Evolutionary conservation across 2,888 invertebrate genomes (phyloP), one percentile per base, ranked within the genome.

Genomic region (Protodeltote pygarga): DNA sequence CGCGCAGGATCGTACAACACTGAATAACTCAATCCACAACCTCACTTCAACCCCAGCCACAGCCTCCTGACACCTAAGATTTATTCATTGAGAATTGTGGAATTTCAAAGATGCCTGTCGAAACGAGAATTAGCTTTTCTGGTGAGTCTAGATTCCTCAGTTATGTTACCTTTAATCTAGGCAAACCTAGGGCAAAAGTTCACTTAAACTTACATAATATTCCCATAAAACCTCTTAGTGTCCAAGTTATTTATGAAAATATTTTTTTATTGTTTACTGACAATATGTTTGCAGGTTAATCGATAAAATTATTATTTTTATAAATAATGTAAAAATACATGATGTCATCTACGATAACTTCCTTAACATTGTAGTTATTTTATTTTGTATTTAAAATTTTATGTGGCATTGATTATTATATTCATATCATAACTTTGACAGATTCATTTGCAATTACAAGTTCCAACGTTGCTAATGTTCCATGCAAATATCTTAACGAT

Each of bases 81-180:
- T 45, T 39, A 23, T 40, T 39, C 8, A 38, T 48, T 40, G 40
- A 42, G 19, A 41, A 40, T 29, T 40, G 27, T 34, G 40, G 44
- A 52, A 44, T n/a, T n/a, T n/a, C 51, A 55, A 86, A 78, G 69
- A 91, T 91, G 92, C 92, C 92, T 65, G 90, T 88, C 61, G 91
- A 91, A 84, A 89, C 90, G 60, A 91, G 76, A 87, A 91, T 91
- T 62, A 90, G 91, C 82, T 92, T 91, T 75, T 91, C 91, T 65
- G 92, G 92, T 92, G 65, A 90, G 92, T 89, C 52, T 61, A 59
- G 32, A 60, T 40, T 57, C 39, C 55, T 61, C 45, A 61, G 48
- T 59, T 32, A 35, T 39, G 35, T 47, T 45, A 29, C 35, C 33
- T 44, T 38, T 34, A 11, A 19, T 40, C 11, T 45, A 34, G 17